Conservation (phyloP, 2,113 vertebrate genomes). For the Podocnemis expansa region DNA sequence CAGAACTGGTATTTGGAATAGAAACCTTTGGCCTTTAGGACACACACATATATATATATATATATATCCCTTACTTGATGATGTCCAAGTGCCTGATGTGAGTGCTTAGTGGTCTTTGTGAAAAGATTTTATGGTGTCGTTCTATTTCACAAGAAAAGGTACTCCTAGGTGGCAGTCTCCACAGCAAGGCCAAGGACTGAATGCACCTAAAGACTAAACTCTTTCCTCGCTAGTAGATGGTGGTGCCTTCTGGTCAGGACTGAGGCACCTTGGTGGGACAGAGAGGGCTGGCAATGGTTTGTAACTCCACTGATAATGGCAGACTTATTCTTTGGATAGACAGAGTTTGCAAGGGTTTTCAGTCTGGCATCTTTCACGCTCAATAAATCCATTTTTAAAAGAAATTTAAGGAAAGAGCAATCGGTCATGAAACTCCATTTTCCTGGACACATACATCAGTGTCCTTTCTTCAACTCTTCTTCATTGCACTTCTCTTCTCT, state of each 20-base stretch:
- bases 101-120: background rate
- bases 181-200: background rate
- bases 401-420: conserved; percentile 1
- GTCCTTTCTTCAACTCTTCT: conserved; percentile 1
- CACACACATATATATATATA: background rate
- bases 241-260: background rate
- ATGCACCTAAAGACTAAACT: background rate
- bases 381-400: background rate
- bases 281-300: background rate
- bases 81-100: background rate
- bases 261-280: background rate
- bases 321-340: background rate
- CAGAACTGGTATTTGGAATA: background rate
- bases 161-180: background rate
- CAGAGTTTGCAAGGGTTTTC: background rate
- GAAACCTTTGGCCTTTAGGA: background rate
- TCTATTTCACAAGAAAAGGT: background rate
- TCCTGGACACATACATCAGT: background rate
- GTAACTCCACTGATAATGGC: background rate
- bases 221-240: background rate
- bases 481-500: conserved; percentile 9
- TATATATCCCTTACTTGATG: background rate
- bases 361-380: background rate
- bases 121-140: background rate
- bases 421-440: background rate